Base-by-base conservation (phyloP, 2,797 vertebrate species). In the Melanotaenia nigrans region DNA sequence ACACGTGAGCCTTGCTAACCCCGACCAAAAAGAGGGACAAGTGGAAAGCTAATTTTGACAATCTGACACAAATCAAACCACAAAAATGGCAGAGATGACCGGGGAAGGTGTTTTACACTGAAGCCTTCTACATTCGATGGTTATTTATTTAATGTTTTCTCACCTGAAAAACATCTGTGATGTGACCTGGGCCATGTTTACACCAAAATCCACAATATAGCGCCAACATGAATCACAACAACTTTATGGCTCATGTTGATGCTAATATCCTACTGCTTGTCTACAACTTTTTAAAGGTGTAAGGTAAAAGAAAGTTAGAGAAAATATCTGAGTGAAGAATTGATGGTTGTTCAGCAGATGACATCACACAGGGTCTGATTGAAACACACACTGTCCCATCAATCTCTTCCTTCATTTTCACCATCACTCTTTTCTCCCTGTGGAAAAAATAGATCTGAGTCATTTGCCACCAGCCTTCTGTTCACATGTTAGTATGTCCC, bases 401-500 rank as follows among this genome's bases (percentile, higher is more conserved):
- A 86, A 86, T 89, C 87, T 85, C 71, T 68, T 65, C 67, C 59
- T 73, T 81, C 75, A 55, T 80, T 76, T 89, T 61, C 28, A 1
- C 77, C 88, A 82, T 83, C 64, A 36, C 78, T 78, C 79, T 86
- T 38, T 81, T 73, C 82, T 86, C 91, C 91, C 90, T 61, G 92
- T 85, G 81, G 89, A 67, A 89, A 71, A 77, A 84, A 90, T 88
- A 83, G 47, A 90, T 85, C 80, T 53, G 75, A 85, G 82, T 91
- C 87, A 90, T 91, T 90, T 92, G 86, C 89, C 74, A 83, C 10
- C 68, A 74, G 81, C 77, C 66, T 36, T 63, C 60, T 83, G 45
- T 74, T 54, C 16, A 65, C 78, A 60, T 66, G 68, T 66, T 62
- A 72, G 71, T 65, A 81, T 82, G 67, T 84, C 81, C 73, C 68